phyloP scores from a whole-genome alignment of 2,113 vertebrate species.

The Promerops cafer region DNA sequence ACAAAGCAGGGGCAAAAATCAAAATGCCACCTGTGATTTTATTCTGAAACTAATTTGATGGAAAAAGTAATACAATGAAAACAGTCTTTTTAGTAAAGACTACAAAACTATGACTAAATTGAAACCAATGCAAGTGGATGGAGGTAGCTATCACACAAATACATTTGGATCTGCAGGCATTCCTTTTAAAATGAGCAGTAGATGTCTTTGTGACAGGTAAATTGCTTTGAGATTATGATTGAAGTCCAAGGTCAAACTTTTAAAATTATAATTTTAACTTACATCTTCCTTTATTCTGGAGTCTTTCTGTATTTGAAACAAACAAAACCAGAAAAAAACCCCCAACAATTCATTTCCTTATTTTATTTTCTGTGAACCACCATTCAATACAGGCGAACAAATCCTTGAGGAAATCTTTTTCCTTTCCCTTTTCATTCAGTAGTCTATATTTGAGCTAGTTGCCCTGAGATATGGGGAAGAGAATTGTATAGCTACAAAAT shows the following conservation, averaged over 20 bases:
- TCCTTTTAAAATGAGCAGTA: constrained; percentile 47
- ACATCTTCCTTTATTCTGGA: neutral
- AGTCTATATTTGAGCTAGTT: neutral
- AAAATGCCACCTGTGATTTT: constrained; percentile 65
- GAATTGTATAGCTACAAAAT: neutral
- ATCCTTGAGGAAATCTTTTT: neutral
- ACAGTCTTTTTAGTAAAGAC: constrained; percentile 21
- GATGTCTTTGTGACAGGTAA: constrained; percentile 64
- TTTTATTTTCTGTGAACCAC: neutral
- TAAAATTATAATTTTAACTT: constrained; percentile 8
- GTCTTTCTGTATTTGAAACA: neutral
- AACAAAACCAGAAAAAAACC: neutral
- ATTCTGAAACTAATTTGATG: constrained; percentile 53
- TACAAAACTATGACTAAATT: constrained; percentile 23
- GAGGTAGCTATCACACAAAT: constrained; percentile 61
- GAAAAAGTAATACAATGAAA: constrained; percentile 9
- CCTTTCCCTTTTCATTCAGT: neutral
- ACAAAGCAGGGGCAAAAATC: constrained; percentile 53
- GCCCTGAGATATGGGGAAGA: neutral
- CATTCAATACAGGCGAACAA: neutral
- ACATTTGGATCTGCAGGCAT: constrained; percentile 40
- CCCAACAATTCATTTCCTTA: neutral
- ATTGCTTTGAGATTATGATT: constrained; percentile 68
- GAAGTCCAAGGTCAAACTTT: constrained; percentile 53
- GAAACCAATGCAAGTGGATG: constrained; percentile 3